A percentile compares a stretch with the other conserved stretches of the same genome.
phyloP scores from a whole-genome alignment of 2,797 vertebrate species.

The Fistularia tabacaria region DNA sequence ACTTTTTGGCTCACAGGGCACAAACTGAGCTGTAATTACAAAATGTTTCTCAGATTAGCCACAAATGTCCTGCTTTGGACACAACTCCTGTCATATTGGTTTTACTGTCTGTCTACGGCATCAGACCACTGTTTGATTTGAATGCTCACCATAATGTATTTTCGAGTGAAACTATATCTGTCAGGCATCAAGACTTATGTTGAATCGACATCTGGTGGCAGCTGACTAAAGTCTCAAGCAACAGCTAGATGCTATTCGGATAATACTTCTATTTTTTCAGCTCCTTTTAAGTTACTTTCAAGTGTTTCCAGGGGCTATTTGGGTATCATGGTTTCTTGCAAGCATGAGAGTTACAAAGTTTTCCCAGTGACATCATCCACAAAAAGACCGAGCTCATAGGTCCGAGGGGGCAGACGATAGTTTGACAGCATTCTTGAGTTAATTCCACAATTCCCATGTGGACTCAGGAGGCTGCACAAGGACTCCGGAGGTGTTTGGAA shows the following conservation, averaged over 20 bases:
- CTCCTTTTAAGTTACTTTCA: conserved; percentile 24
- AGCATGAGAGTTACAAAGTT: conserved; percentile 24
- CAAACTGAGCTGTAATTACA: too few species aligned
- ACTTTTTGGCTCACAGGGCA: too few species aligned
- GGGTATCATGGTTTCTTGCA: conserved; percentile 25
- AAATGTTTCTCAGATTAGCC: too few species aligned
- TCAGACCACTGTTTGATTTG: too few species aligned
- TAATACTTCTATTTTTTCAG: not conserved
- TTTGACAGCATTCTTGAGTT: conserved; percentile 45
- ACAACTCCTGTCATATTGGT: too few species aligned
- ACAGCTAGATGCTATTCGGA: conserved; percentile 18
- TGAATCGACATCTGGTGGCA: too few species aligned
- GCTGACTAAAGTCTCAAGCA: conserved; percentile 1
- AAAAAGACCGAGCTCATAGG: conserved; percentile 1
- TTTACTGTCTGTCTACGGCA: too few species aligned
- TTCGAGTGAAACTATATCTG: too few species aligned
- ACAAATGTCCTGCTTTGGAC: too few species aligned
- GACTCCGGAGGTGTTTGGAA: conserved; percentile 27
- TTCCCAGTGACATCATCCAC: conserved; percentile 55
- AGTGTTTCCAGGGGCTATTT: conserved; percentile 35
- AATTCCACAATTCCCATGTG: conserved; percentile 54
- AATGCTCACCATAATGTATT: too few species aligned
- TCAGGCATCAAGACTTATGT: too few species aligned
- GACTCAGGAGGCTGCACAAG: conserved; percentile 35
- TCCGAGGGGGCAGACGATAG: conserved; percentile 11